A percentile compares a stretch with the other conserved stretches of the same genome.
These are phyloP conservation scores for Campoplex capitator DNA, from an alignment of 2,888 invertebrate species.

Conservation along the genomic window DNA sequence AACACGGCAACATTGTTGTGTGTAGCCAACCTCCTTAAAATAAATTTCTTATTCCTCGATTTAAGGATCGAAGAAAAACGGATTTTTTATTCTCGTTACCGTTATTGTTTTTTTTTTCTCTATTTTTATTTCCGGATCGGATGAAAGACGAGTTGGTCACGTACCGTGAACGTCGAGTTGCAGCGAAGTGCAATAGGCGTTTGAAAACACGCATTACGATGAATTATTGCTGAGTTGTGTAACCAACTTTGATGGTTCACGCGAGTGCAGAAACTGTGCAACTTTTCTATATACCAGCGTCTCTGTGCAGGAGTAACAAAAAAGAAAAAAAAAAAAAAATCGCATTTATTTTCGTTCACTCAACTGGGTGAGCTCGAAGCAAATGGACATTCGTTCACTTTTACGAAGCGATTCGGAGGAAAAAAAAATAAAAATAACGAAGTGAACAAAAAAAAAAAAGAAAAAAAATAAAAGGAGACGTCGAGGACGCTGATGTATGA, in stretches of 20 bases:
- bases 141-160: neutral
- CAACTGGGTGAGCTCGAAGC: neutral
- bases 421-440: neutral
- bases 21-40: no score
- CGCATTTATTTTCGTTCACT: neutral
- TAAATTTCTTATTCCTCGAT: no score
- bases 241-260: conserved; percentile 38
- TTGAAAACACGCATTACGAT: conserved; percentile 31
- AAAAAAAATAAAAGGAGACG: neutral
- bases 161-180: conserved; percentile 3
- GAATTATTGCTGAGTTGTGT: conserved; percentile 39
- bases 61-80: no score
- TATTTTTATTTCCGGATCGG: neutral
- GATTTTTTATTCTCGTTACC: neutral
- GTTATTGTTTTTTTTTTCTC: neutral
- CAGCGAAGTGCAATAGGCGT: neutral
- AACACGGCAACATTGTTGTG: no score
- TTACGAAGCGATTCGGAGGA: neutral
- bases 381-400: neutral
- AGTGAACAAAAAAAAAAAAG: no score
- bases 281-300: conserved; percentile 33
- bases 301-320: neutral
- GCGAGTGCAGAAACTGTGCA: conserved; percentile 38
- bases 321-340: neutral
- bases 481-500: neutral